phyloP scores from a whole-genome alignment of 1,140 invertebrate genomes.

The Drosophila bocqueti region DNA sequence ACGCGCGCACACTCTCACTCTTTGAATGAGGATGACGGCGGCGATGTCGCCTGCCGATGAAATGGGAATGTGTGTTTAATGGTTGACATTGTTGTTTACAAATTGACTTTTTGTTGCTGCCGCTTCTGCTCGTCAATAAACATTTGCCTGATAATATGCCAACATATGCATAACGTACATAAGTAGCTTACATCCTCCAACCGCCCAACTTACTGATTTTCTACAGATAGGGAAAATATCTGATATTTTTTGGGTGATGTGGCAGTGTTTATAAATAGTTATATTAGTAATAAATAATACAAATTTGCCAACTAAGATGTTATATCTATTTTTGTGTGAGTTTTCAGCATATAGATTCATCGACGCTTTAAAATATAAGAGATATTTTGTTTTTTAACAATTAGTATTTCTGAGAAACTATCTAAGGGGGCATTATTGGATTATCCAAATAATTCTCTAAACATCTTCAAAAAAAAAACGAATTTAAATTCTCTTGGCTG shows the following conservation, averaged over 20 bases:
- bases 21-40: conserved; percentile 21
- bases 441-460: too few relatives aligned
- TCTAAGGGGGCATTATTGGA: too few relatives aligned
- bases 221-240: background rate
- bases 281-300: background rate
- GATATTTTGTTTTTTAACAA: background rate
- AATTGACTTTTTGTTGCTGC: conserved; percentile 64
- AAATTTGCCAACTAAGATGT: background rate
- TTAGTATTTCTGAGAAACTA: background rate
- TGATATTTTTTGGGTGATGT: background rate
- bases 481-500: too few relatives aligned
- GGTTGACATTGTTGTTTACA: conserved; percentile 71
- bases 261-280: background rate
- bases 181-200: conserved; percentile 65
- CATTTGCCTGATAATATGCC: conserved; percentile 74
- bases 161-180: conserved; percentile 72
- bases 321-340: too few relatives aligned
- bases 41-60: conserved; percentile 23
- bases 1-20: conserved; percentile 14
- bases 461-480: too few relatives aligned
- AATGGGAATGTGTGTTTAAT: conserved; percentile 65
- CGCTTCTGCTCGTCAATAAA: conserved; percentile 51
- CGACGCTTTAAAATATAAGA: too few relatives aligned
- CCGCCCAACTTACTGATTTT: background rate
- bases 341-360: too few relatives aligned